Base-by-base conservation (phyloP, 2,797 vertebrate genomes). In the Hoplostethus mediterraneus region DNA sequence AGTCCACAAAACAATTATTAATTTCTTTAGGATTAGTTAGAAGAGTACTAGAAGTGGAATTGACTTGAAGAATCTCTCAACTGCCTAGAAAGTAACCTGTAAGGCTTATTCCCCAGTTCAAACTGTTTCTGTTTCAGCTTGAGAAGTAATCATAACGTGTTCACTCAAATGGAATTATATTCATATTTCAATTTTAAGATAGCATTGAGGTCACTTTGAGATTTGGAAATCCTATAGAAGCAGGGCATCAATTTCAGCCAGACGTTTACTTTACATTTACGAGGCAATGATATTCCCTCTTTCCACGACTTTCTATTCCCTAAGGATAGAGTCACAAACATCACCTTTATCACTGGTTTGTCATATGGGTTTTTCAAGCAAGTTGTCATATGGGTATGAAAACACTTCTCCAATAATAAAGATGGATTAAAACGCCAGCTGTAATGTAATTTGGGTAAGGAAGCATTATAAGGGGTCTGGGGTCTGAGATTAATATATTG, bases 41-140 rank as follows among this genome's bases (percentile, higher is more conserved):
- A 13, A 63, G 10, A 6, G 31, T 12, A 2, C 57, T 48, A 13
- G 28, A 48, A 12, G 17, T 31, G 5, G 58, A 72, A 49, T 28
- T 61, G 2, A 77, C 44, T 21, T 72, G 38, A 9, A 44, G 21
- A 11, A 73, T 78, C 74, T 16, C 49, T 53, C 14, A 60, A 12
- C 16, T 61, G 57, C 3, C 16, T 38, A 13, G 75, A 63, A 44
- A 67, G 51, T 12, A 72, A 28, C 10, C 44, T 67, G 5, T 55
- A 45, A 2, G 55, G 61, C 14, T 71, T 76, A 10, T 72, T 63
- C 6, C 63, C 45, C 4, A 73, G 4, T 57, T 78, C 75, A 73
- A 78, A 72, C 3, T 57, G 63, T 44, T 62, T 63, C 12, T 72
- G 66, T 64, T 38, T 65, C 3, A 66, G 40, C 14, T 67, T 62